Evolutionary conservation across 2,113 vertebrate genomes (phyloP), one percentile per base, ranked within the genome.

Genomic region (Alouatta palliata): DNA sequence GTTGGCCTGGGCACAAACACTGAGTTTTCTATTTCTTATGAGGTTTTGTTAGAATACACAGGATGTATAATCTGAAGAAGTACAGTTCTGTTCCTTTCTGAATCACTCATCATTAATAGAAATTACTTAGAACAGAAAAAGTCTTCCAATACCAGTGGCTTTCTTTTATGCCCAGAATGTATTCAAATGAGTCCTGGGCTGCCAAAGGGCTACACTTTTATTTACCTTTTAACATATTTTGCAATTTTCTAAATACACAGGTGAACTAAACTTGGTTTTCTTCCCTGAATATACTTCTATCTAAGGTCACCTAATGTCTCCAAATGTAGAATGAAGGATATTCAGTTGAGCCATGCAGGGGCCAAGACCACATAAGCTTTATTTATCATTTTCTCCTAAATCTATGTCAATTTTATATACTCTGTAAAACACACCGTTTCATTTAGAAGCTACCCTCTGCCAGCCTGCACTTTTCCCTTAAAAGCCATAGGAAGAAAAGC

Each of bases 61-160:
- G 17, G 17, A 86, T 76, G 14, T 4, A 0, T 86, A 87, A 76
- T 84, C 16, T n/a, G 0, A 85, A 90, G 77, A 79, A 58, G 3
- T 66, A 71, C 70, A 43, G 9, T 25, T 93, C 73, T 91, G 19
- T 92, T 92, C 49, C 37, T 87, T 94, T 96, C 70, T 94, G 47
- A 97, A 97, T 61, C 47, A 66, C 16, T 9, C 71, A n/a, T 97
- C 54, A 87, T 87, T 86, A 97, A 92, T 1, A 77, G 87, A 68
- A 61, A 97, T 49, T 71, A 64, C 8, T 93, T 45, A 83, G 56
- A 97, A 81, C 56, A 37, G 9, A 23, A 68, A 94, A 92, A 52
- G 52, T 91, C 76, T 47, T 32, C 49, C 92, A 79, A 83, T 77
- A 71, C 30, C 19, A 84, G 30, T 8, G 47, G 8, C 21, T n/a